phyloP scores from a whole-genome alignment of 92 coral and sea anemone genomes.

The Heteractis magnifica region DNA sequence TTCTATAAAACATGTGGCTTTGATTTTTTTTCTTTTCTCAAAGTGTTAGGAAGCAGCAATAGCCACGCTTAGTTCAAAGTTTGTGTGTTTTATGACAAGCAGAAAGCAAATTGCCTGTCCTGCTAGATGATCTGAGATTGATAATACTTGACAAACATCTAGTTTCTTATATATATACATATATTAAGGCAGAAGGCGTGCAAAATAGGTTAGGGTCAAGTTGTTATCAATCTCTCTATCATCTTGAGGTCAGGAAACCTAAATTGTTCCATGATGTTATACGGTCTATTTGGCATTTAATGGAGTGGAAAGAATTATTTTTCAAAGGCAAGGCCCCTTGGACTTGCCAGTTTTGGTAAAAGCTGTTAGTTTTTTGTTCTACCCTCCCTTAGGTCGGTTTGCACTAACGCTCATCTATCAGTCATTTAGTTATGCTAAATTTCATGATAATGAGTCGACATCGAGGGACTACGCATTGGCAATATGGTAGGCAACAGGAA shows the following conservation, averaged over 20 bases:
- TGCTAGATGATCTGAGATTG: not conserved
- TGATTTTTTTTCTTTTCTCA: not conserved
- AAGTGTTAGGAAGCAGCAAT: not conserved
- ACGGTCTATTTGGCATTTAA: not conserved
- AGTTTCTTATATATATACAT: not conserved
- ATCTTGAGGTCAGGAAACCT: not conserved
- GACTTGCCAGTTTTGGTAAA: constrained; percentile 13
- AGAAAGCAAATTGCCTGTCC: not conserved
- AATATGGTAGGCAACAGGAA: not conserved
- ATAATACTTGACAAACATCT: not conserved
- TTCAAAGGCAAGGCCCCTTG: not conserved
- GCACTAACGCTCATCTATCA: not conserved
- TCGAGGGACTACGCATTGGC: not conserved
- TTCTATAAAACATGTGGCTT: not conserved
- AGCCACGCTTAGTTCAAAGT: not conserved
- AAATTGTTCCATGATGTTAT: not conserved
- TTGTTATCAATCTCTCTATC: constrained; percentile 3
- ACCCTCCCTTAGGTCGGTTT: constrained; percentile 1
- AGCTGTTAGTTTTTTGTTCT: not conserved
- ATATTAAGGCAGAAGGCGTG: not conserved
- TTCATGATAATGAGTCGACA: not conserved
- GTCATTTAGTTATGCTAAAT: constrained; percentile 2
- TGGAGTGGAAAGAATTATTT: not conserved
- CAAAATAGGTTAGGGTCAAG: not conserved
- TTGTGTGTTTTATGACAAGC: not conserved